Conservation (phyloP, 2,113 vertebrate species). For the Cebidichthys violaceus region DNA sequence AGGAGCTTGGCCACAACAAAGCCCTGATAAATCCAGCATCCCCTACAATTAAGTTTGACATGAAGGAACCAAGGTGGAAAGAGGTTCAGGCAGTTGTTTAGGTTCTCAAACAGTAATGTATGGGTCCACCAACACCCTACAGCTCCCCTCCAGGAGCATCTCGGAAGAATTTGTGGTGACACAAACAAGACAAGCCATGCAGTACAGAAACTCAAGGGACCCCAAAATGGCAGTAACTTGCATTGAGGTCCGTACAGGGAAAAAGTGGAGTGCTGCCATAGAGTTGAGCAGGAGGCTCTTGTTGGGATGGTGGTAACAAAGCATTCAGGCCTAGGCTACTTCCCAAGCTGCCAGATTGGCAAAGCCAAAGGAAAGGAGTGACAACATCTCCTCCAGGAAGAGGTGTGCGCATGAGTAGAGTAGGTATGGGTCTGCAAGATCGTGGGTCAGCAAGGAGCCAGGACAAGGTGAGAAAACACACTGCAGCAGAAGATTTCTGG, state of each 20-base stretch:
- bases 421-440: neutral
- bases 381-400: neutral
- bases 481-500: neutral
- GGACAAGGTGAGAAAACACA: neutral
- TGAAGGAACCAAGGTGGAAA: neutral
- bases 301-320: neutral
- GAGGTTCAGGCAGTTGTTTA: neutral
- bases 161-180: neutral
- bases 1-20: neutral
- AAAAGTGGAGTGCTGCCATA: neutral
- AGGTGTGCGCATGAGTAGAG: neutral
- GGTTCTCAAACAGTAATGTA: neutral
- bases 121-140: neutral
- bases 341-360: neutral
- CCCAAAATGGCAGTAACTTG: neutral
- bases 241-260: neutral
- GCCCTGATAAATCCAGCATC: neutral
- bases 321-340: neutral
- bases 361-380: too few relatives aligned
- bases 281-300: neutral
- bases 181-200: neutral
- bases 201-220: neutral
- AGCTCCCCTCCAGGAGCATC: neutral
- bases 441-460: neutral
- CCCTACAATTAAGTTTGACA: neutral